These are phyloP conservation scores for Petroica traversi DNA, from an alignment of 2,113 vertebrate genomes.

Conservation along the genomic window DNA sequence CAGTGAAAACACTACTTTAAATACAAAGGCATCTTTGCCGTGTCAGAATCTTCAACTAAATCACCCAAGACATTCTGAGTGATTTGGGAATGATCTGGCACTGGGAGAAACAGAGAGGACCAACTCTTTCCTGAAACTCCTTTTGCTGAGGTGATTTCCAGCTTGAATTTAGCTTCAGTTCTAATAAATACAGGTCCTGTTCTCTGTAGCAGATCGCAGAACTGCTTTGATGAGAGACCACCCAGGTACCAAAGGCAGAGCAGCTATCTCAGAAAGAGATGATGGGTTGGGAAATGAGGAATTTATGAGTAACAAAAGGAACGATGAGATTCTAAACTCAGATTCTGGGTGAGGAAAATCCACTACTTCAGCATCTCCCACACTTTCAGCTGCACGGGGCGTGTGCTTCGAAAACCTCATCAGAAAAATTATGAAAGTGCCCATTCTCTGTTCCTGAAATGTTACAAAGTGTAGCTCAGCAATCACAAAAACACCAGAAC, in stretches of 20 bases:
- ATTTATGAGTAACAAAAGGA: neutral
- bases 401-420: accelerated
- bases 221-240: neutral
- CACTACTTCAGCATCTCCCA: neutral
- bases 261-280: neutral
- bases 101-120: accelerated
- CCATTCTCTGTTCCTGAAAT: neutral
- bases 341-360: neutral
- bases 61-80: neutral
- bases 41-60: neutral
- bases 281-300: neutral
- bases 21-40: neutral
- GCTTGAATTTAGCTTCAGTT: neutral
- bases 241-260: neutral
- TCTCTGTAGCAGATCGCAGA: neutral
- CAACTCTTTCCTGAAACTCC: neutral
- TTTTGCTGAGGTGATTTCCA: neutral
- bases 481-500: neutral
- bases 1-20: neutral
- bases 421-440: neutral
- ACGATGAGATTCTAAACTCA: neutral
- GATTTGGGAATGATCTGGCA: neutral
- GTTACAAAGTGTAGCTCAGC: neutral
- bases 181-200: neutral
- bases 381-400: neutral